Conservation (phyloP, 2,888 invertebrate species). For the Tenthredo distinguenda region DNA sequence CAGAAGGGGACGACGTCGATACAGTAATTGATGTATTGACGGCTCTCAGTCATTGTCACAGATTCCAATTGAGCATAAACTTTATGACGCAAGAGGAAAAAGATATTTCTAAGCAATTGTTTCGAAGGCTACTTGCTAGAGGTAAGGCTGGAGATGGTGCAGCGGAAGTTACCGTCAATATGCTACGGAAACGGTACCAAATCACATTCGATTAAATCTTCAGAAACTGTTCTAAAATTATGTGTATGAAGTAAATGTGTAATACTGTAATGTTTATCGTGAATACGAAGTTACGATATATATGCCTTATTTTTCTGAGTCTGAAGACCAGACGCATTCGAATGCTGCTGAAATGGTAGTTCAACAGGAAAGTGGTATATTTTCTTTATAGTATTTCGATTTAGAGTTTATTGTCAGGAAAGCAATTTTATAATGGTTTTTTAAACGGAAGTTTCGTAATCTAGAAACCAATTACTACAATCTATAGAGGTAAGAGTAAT, state of each 20-base stretch:
- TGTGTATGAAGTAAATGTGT: background rate
- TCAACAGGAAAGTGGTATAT: background rate
- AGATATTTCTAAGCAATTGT: conserved; percentile 56
- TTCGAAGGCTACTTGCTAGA: conserved; percentile 44
- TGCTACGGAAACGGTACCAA: conserved; percentile 44
- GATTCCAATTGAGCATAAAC: conserved; percentile 67
- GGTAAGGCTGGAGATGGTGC: conserved; percentile 12
- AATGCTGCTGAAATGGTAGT: background rate
- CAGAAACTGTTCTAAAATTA: background rate
- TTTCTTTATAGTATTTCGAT: background rate
- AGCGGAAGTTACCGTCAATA: conserved; percentile 16
- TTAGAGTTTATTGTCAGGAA: too few species aligned
- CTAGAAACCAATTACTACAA: background rate
- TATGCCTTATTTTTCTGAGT: background rate
- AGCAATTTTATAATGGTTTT: too few species aligned
- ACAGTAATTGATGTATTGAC: conserved; percentile 65
- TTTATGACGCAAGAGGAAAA: conserved; percentile 65
- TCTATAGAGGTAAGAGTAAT: background rate
- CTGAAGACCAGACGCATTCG: background rate
- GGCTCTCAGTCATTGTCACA: conserved; percentile 66
- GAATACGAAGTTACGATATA: background rate
- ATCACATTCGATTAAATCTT: conserved; percentile 10
- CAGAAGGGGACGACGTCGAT: conserved; percentile 52
- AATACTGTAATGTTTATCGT: background rate
- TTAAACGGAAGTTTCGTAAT: background rate